A percentile compares a stretch with the other conserved stretches of the same genome.
phyloP scores from a whole-genome alignment of 2,888 invertebrate species.

The Pachliopta kotzebuea region DNA sequence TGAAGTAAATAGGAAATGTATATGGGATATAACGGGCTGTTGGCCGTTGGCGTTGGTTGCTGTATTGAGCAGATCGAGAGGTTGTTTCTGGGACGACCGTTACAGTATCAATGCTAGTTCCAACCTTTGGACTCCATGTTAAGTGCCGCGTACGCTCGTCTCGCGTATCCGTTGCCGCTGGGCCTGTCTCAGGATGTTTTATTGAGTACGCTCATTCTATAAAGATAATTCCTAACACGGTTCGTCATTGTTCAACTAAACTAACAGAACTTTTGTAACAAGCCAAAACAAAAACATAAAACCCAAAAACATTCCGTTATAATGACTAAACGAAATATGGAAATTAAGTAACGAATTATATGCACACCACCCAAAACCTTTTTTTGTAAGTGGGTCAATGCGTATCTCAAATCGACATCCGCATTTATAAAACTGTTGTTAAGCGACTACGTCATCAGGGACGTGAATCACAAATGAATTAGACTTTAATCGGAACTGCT shows the following conservation, averaged over 20 bases:
- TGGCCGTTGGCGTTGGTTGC: slow-evolving; percentile 33
- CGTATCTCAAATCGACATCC: slow-evolving; percentile 15
- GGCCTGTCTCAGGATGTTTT: slow-evolving; percentile 27
- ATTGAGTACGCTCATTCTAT: slow-evolving; percentile 1
- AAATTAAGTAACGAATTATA: slow-evolving; percentile 9
- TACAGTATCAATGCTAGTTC: slow-evolving; percentile 34
- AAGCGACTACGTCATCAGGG: not conserved
- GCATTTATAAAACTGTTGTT: slow-evolving; percentile 9
- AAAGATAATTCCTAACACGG: not conserved
- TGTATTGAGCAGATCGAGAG: slow-evolving; percentile 38
- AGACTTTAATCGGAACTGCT: not conserved
- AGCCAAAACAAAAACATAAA: not conserved
- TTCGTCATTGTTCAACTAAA: not conserved
- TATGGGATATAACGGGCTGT: slow-evolving; percentile 38
- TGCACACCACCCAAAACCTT: slow-evolving; percentile 7
- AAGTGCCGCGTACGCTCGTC: slow-evolving; percentile 17
- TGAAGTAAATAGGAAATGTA: slow-evolving; percentile 29
- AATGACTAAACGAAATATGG: slow-evolving; percentile 5
- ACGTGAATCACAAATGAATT: not conserved
- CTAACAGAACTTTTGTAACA: not conserved
- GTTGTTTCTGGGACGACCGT: slow-evolving; percentile 46
- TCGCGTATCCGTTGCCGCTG: slow-evolving; percentile 30
- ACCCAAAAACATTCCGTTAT: not conserved
- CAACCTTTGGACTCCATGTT: slow-evolving; percentile 35
- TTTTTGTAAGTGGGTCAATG: slow-evolving; percentile 14